These are phyloP conservation scores for Lathamus discolor DNA, from an alignment of 2,113 vertebrate genomes.

Conservation along the genomic window DNA sequence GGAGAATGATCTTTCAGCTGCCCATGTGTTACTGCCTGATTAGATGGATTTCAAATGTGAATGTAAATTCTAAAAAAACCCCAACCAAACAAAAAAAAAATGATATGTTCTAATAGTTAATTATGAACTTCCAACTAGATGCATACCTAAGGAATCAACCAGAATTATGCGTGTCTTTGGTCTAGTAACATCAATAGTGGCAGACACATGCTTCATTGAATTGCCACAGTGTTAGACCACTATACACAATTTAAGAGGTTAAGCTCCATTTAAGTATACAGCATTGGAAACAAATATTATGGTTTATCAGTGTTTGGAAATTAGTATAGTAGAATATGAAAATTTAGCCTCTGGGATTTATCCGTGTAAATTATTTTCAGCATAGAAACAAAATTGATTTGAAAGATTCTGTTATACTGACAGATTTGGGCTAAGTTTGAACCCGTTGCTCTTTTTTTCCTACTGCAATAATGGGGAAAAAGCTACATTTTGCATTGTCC, in stretches of 20 bases:
- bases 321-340: conserved; percentile 17
- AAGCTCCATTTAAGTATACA: conserved; percentile 9
- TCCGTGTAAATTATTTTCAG: not conserved
- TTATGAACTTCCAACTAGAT: not conserved
- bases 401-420: not conserved
- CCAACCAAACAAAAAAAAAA: not conserved
- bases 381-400: conserved; percentile 17
- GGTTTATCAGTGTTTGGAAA: conserved; percentile 38
- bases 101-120: not conserved
- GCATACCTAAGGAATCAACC: not conserved
- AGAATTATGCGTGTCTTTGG: not conserved
- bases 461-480: not conserved
- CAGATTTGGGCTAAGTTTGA: not conserved
- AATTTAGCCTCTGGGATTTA: not conserved
- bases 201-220: conserved; percentile 33
- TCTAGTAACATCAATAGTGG: not conserved
- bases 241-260: conserved; percentile 35
- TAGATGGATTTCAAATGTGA: not conserved
- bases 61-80: not conserved
- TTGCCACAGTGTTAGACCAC: conserved; percentile 3
- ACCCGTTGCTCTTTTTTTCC: not conserved
- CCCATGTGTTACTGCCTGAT: not conserved
- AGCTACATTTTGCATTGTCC: not conserved
- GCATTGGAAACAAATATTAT: conserved; percentile 31
- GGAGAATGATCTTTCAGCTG: not conserved